phyloP scores from a whole-genome alignment of 1,140 invertebrate genomes.

The Drosophila navojoa region DNA sequence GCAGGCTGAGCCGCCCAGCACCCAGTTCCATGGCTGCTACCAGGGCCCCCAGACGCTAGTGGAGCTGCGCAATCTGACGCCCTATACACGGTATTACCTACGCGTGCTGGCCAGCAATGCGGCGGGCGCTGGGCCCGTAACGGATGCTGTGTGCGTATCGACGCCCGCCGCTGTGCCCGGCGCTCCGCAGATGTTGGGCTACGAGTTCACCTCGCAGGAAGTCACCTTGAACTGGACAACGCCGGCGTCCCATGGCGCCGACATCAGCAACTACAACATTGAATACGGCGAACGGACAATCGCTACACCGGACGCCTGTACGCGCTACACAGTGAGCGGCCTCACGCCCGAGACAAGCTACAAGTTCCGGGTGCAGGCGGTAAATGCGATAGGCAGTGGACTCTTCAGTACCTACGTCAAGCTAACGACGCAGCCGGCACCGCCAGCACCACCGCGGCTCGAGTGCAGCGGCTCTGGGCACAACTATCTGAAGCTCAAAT shows the following conservation, averaged over 20 bases:
- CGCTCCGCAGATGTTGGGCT: slow-evolving; percentile 86
- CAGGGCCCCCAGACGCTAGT: slow-evolving; percentile 86
- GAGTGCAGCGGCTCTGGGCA: slow-evolving; percentile 89
- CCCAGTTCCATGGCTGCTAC: slow-evolving; percentile 85
- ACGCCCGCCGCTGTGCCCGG: slow-evolving; percentile 91
- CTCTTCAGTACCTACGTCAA: slow-evolving; percentile 89
- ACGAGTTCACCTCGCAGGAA: slow-evolving; percentile 87
- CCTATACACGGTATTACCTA: slow-evolving; percentile 92
- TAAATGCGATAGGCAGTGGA: slow-evolving; percentile 92
- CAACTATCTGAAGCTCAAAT: slow-evolving; percentile 93
- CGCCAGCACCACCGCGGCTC: slow-evolving; percentile 90
- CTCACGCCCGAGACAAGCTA: slow-evolving; percentile 86
- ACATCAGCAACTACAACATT: slow-evolving; percentile 90
- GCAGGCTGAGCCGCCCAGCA: slow-evolving; percentile 86
- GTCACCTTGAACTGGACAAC: slow-evolving; percentile 89
- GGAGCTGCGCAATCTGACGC: slow-evolving; percentile 89
- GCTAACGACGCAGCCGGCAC: slow-evolving; percentile 89
- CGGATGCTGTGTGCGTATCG: slow-evolving; percentile 86
- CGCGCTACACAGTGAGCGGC: slow-evolving; percentile 85
- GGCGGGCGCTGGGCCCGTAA: slow-evolving; percentile 90
- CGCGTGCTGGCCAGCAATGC: slow-evolving; percentile 90
- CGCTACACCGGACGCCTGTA: slow-evolving; percentile 85
- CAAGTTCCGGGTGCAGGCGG: slow-evolving; percentile 91
- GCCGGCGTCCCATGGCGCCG: slow-evolving; percentile 89
- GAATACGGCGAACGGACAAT: slow-evolving; percentile 87